Conservation (phyloP, 2,888 invertebrate species). For the Microctonus brassicae region DNA sequence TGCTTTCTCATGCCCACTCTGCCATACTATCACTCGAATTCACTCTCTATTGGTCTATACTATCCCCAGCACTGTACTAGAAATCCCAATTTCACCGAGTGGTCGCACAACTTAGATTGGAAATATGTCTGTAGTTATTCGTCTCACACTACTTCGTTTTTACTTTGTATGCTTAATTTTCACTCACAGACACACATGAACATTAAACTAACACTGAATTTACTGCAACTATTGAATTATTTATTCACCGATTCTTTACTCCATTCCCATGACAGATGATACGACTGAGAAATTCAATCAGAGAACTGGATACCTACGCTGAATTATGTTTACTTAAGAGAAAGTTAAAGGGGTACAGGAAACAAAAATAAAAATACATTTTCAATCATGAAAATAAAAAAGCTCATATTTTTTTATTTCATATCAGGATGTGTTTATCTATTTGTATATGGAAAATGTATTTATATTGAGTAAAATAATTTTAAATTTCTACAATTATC, state of each 20-base stretch:
- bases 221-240: conserved; percentile 7
- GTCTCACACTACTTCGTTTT: background rate
- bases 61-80: conserved; percentile 32
- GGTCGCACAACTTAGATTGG: conserved; percentile 38
- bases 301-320: background rate
- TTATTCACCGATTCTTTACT: background rate
- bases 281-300: background rate
- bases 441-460: no score
- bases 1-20: background rate
- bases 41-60: conserved; percentile 6
- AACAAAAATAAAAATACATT: background rate
- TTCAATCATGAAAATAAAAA: no score
- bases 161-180: conserved; percentile 11
- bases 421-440: background rate
- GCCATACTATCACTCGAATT: background rate
- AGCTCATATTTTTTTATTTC: background rate
- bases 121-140: conserved; percentile 12
- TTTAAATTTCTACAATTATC: no score
- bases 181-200: background rate
- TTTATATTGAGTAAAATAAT: no score
- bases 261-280: background rate
- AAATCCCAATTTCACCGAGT: conserved; percentile 40
- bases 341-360: background rate
- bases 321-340: background rate
- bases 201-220: background rate